phyloP scores from a whole-genome alignment of 1,140 invertebrate species.

The Eumeta japonica region DNA sequence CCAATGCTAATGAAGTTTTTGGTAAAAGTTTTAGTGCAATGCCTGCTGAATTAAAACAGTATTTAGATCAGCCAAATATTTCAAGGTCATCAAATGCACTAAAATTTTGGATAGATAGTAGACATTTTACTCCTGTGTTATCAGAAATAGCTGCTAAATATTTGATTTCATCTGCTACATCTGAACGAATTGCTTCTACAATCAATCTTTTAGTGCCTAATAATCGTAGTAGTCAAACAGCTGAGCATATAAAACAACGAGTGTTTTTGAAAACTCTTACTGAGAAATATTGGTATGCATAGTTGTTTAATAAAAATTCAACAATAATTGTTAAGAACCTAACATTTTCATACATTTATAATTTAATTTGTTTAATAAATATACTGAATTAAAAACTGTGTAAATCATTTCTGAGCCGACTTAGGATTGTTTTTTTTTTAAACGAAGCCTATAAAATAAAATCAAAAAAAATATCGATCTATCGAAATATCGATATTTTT shows the following conservation, averaged over 20 bases:
- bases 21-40: not conserved
- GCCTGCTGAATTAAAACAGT: not conserved
- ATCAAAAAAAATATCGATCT: slow-evolving; percentile 1
- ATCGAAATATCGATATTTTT: no score
- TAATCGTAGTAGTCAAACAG: no score
- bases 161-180: not conserved
- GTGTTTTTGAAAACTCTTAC: no score
- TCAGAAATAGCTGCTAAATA: not conserved
- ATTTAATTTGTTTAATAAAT: not conserved
- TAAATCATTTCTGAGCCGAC: slow-evolving; percentile 1
- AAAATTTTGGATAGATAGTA: not conserved
- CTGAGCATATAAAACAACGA: no score
- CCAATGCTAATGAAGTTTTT: not conserved
- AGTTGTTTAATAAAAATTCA: slow-evolving; percentile 16
- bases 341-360: slow-evolving; percentile 1
- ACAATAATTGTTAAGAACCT: slow-evolving; percentile 1
- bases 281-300: slow-evolving; percentile 19
- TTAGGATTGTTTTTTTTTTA: not conserved
- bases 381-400: not conserved
- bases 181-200: not conserved
- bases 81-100: not conserved
- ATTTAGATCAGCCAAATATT: not conserved
- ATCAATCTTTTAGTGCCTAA: not conserved
- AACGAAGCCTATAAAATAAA: slow-evolving; percentile 1
- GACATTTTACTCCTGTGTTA: not conserved